Evolutionary conservation across 2,113 vertebrate genomes (phyloP), one percentile per base, ranked within the genome.

Genomic region (Pseudopipra pipra): DNA sequence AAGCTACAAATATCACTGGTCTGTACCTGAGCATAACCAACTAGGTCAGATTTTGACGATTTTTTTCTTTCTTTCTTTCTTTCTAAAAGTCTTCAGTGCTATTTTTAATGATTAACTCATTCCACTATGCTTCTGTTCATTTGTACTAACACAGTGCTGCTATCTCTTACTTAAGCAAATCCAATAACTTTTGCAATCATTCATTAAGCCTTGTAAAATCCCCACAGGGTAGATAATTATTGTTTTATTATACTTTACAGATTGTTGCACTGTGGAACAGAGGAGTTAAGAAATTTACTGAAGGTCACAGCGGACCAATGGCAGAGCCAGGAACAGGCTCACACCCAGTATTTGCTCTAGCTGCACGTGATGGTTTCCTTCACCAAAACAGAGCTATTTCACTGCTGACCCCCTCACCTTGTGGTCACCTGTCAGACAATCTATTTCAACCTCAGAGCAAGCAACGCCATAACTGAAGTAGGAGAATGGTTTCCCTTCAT

Each of bases 391-490:
- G 20, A 22, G n/a, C 24, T 85, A 55, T 59, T 92, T 85, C 83
- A 71, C n/a, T 63, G 84, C 70, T 86, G 75, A 74, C 22, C 22
- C 35, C 24, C 95, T 97, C 96, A 99, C 99, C 99, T 99, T 99
- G 91, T 99, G 99, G 77, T 98, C 98, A 28, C 99, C 99, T 17
- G 99, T 99, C 78, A 99, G 97, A 93, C 99, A 99, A 97, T 99
- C 99, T 41, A 99, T 97, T 96, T 99, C 99, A 93, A 99, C 99
- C 93, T 99, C 99, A 0, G 99, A 99, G 87, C 98, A 99, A 30
- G 99, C 98, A 55, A 99, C 99, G 0, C 99, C 99, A 0, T 99
- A 99, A 68, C 95, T 97, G 96, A 98, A 99, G 94, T 99, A 99
- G 96, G 97, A 97, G 95, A 99, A 99, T 1, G 97, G 95, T 21